Evolutionary conservation across 2,113 vertebrate species (phyloP).

Genomic region (Rostratula benghalensis): DNA sequence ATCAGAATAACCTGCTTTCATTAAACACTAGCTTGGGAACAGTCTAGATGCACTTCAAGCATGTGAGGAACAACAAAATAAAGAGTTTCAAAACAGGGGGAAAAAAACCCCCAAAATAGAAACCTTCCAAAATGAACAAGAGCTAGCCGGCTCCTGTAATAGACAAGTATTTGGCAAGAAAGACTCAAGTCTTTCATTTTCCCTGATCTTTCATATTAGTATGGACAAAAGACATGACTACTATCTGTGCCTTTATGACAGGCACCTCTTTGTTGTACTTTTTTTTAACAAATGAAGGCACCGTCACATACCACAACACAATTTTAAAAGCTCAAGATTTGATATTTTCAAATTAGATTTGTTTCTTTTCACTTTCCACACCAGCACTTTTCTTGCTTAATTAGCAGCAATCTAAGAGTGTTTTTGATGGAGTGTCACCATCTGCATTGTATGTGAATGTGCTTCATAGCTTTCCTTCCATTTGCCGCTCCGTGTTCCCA

Average conservation of each 20-base stretch:
- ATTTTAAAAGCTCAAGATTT: background rate
- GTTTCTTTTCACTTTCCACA: background rate
- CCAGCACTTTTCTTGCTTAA: background rate
- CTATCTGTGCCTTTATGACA: background rate
- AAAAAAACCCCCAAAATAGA: background rate
- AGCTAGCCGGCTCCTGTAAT: background rate
- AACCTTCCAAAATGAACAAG: background rate
- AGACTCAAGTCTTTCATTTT: background rate
- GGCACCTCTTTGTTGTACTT: background rate
- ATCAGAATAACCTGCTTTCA: slow-evolving; percentile 48
- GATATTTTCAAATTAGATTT: background rate
- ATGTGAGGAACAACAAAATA: background rate
- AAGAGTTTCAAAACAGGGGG: slow-evolving; percentile 4
- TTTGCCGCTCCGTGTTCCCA: background rate
- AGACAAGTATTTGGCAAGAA: background rate
- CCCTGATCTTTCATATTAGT: background rate
- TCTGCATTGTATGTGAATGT: background rate
- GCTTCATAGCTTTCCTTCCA: background rate
- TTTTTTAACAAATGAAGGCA: background rate
- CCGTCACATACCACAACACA: background rate
- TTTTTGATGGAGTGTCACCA: background rate
- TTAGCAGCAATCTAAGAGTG: background rate
- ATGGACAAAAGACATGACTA: background rate
- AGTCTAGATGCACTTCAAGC: background rate
- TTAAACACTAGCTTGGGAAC: background rate